phyloP scores from a whole-genome alignment of 23 tunicate species.

The Trididemnum clinides region DNA sequence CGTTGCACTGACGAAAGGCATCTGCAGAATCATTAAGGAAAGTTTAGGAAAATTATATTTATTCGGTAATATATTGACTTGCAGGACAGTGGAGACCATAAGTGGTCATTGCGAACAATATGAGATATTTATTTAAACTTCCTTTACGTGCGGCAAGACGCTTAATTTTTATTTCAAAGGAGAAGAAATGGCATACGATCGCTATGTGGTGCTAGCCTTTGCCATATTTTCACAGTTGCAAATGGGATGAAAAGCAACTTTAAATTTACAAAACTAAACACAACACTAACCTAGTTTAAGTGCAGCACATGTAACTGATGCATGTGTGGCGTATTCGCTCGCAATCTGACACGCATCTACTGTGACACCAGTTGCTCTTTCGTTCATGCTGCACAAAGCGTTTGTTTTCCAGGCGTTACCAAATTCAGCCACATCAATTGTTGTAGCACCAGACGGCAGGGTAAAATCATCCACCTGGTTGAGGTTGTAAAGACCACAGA shows the following conservation, averaged over 20 bases:
- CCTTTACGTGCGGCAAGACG: no score
- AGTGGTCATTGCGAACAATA: no score
- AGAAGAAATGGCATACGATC: no score
- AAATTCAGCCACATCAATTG: constrained; percentile 74
- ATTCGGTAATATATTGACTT: no score
- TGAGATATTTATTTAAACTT: no score
- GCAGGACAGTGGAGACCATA: no score
- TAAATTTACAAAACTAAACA: no score
- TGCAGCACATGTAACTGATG: constrained; percentile 50
- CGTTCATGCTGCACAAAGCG: constrained; percentile 48
- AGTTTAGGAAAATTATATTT: no score
- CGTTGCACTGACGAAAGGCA: constrained; percentile 62
- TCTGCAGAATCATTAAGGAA: constrained; percentile 31
- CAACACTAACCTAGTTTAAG: constrained; percentile 55
- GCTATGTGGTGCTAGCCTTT: no score
- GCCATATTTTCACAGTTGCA: no score
- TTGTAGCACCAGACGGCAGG: constrained; percentile 68
- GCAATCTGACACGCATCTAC: constrained; percentile 82
- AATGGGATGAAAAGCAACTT: no score
- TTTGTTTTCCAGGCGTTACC: constrained; percentile 91
- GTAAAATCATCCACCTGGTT: constrained; percentile 84
- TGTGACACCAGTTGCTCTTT: constrained; percentile 68
- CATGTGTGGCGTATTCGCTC: constrained; percentile 50
- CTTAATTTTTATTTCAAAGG: no score
- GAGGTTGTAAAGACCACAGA: constrained; percentile 84